Base-by-base conservation (phyloP, 2,888 invertebrate genomes). In the Ophraella communa region DNA sequence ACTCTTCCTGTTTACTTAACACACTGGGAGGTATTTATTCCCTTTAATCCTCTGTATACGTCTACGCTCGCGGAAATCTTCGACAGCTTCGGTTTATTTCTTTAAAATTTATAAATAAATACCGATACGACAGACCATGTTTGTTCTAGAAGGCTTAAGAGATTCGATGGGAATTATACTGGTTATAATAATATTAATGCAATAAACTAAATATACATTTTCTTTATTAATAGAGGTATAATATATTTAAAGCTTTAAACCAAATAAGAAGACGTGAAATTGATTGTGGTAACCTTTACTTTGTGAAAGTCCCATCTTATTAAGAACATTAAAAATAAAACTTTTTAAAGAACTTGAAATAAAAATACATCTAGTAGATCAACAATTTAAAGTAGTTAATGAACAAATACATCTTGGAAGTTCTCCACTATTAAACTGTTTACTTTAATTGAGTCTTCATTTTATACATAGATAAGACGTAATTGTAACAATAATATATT, bases 51-150 rank as follows among this genome's bases (percentile, higher is more conserved):
- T 47, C 21, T 21, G 21, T 47, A 47, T 23, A 47, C 47, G 47
- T 47, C 47, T 47, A 23, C 47, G 23, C 14, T 14, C 47, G 23
- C 23, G 47, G 24, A 23, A 27, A 51, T 14, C 49, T 51, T 51
- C n/a, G 24, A 5, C n/a, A n/a, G n/a, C 27, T 27, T 23, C 5
- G 55, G 59, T 59, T 64, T 65, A 54, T 65, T 60, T 60, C 56
- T 62, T 56, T 57, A 30, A 47, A 62, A 62, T 62, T 44, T 64
- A 59, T 62, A 67, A 67, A 67, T 62, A 67, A 64, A 62, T 64
- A 64, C 64, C 62, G 55, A 52, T 49, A 33, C 49, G 49, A 47
- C 30, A 5, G 24, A 54, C 42, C 23, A 17, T 4, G 45, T 47
- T 47, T 47, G 23, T 47, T 47, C 47, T 47, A 23, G 27, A 24